Base-by-base conservation (phyloP, 2,888 invertebrate species). In the Glyphotaelius pellucidus region DNA sequence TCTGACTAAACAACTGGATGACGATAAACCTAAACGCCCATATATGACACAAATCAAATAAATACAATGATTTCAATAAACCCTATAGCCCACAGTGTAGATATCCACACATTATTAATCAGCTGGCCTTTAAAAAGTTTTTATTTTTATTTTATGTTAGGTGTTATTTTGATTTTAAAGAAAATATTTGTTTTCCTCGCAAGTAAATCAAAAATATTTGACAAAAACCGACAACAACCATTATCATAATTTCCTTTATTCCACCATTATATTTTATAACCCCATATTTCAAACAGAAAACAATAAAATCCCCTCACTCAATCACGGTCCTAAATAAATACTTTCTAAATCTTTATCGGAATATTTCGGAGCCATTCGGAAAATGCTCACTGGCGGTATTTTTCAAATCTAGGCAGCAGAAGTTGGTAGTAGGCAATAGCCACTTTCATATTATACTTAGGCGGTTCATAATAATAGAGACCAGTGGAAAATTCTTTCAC, bases 401-500 rank as follows among this genome's bases (percentile, higher is more conserved):
- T 84, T 85, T 83, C 14, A 67, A 67, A 67, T 67, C 25, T 52
- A 83, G 32, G 32, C 47, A 42, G 25, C 67, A 25, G 67, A 25
- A 67, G 25, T 7, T 5, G 25, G 25, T 67, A 31, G 31, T 67
- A 67, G 67, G 67, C 67, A 25, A 30, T 31, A 31, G 32, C 19
- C n/a, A 88, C 88, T 47, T 88, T 80, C 89, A 38, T 35, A 80
- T 14, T 47, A 47, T 47, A 42, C 42, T 42, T 80, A 32, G 15
- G 79, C 32, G 15, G 47, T 25, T 67, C 25, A 42, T 67, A 90
- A 90, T 90, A 90, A 90, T 90, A 38, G 67, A 67, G 67, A 67
- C 25, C 84, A 90, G 84, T 79, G 38, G 67, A 85, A 90, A 90
- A 90, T 90, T 90, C 90, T 47, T 90, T 84, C 32, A 83, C 52